Conservation (phyloP, 2,888 invertebrate species). For the Therioaphis trifolii region DNA sequence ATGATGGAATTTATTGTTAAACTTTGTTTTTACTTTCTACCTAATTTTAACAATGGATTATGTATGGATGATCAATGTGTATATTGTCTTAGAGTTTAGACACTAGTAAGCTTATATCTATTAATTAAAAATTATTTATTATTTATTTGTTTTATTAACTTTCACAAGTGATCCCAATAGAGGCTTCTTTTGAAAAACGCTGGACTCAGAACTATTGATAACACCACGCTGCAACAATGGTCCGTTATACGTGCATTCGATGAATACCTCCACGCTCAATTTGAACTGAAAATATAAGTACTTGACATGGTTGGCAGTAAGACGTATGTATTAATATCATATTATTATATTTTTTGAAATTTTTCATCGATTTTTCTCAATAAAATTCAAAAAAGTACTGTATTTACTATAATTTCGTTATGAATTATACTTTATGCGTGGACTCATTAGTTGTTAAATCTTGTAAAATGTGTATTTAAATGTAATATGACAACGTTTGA, state of each 20-base stretch:
- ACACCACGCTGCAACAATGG: too few species aligned
- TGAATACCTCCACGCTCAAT: too few species aligned
- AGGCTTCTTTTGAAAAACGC: neutral
- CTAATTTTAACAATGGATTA: neutral
- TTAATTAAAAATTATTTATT: conserved; percentile 17
- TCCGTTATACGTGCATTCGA: too few species aligned
- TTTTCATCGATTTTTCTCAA: neutral
- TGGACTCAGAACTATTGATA: neutral
- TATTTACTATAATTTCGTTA: too few species aligned
- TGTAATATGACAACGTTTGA: too few species aligned
- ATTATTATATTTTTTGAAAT: neutral
- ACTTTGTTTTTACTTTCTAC: conserved; percentile 16
- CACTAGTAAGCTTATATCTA: too few species aligned
- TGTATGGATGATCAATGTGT: neutral
- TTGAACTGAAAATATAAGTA: too few species aligned
- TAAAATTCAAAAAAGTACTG: too few species aligned
- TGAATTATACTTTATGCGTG: too few species aligned
- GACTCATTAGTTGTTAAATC: too few species aligned
- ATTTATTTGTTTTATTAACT: neutral
- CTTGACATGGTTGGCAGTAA: too few species aligned
- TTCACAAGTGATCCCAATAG: neutral
- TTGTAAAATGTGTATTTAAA: too few species aligned
- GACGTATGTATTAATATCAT: neutral
- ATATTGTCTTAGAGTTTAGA: conserved; percentile 12
- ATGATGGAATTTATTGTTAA: neutral